Evolutionary conservation across 2,888 invertebrate genomes (phyloP), one percentile per base, ranked within the genome.

Genomic region (Ecdyonurus torrentis): DNA sequence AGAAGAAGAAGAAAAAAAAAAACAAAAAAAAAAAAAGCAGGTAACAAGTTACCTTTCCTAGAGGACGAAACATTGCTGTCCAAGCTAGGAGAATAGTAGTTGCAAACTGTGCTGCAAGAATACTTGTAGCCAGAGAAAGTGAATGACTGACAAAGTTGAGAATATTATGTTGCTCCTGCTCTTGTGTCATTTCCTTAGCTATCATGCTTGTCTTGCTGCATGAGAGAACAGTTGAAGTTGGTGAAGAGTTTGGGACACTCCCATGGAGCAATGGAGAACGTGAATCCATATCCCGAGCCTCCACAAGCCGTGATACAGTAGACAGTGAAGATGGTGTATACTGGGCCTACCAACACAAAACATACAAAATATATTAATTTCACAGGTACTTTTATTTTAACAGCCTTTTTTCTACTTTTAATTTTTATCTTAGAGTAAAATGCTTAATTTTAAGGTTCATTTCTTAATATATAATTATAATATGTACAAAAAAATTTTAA

Each of bases 11-110:
- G n/a, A n/a, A n/a, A n/a, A n/a, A n/a, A n/a, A n/a, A n/a, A n/a
- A n/a, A n/a, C n/a, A n/a, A n/a, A n/a, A n/a, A n/a, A n/a, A n/a
- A n/a, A n/a, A n/a, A n/a, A n/a, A n/a, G n/a, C n/a, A n/a, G n/a
- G n/a, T n/a, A n/a, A n/a, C n/a, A n/a, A 64, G 71, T 72, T 72
- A 80, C 81, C 69, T 78, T 75, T 67, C 80, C 81, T 64, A 80
- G 72, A 61, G 75, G 74, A 10, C 79, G 79, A 65, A 81, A 70
- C 52, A 79, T 74, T 69, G 81, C 79, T 22, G 78, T 74, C 79
- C 79, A 79, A 64, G 77, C 77, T 59, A 79, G 70, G 1, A 71
- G 37, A 37, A 37, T 5, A 37, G 37, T 37, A 37, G 37, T 37
- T 37, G 37, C 37, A 37, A 37, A 37, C 37, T 37, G 37, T 37